Percentiles rank a stretch among this genome's conserved stretches.
phyloP scores from a whole-genome alignment of 2,888 invertebrate genomes.

The Perdita meconis region DNA sequence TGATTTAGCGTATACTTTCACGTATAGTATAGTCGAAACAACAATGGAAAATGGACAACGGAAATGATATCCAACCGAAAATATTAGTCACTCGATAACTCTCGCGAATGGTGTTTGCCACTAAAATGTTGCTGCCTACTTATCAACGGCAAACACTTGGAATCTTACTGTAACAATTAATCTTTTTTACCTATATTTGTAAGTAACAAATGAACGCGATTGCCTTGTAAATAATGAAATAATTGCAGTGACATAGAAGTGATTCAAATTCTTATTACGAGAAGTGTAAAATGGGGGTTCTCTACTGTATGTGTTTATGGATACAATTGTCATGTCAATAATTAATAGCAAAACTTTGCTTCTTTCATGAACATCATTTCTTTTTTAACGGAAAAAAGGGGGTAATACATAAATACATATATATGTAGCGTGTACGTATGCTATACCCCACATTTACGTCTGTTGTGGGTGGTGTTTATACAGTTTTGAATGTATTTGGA shows the following conservation, averaged over 20 bases:
- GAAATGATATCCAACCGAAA: constrained; percentile 33
- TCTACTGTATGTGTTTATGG: constrained; percentile 59
- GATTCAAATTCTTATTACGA: constrained; percentile 60
- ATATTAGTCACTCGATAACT: constrained; percentile 38
- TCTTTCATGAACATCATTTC: constrained; percentile 37
- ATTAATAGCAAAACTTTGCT: constrained; percentile 47
- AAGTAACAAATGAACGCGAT: constrained; percentile 68
- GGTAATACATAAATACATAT: constrained; percentile 40
- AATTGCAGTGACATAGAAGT: constrained; percentile 66
- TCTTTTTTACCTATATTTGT: constrained; percentile 73
- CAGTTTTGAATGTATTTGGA: constrained; percentile 64
- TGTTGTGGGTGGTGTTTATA: constrained; percentile 61
- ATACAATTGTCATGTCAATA: constrained; percentile 59
- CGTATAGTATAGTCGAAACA: constrained; percentile 44
- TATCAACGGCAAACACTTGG: constrained; percentile 57
- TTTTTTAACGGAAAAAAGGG: constrained; percentile 19
- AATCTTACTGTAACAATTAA: constrained; percentile 66
- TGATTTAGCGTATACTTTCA: constrained; percentile 62
- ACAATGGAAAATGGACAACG: constrained; percentile 17
- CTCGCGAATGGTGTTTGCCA: constrained; percentile 48
- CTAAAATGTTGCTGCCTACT: constrained; percentile 60
- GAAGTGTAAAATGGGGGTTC: constrained; percentile 56
- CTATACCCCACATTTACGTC: constrained; percentile 40
- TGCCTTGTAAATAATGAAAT: constrained; percentile 76
- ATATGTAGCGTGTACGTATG: constrained; percentile 43